Conservation (phyloP, 1,140 invertebrate genomes). For the Megathymus violae region DNA sequence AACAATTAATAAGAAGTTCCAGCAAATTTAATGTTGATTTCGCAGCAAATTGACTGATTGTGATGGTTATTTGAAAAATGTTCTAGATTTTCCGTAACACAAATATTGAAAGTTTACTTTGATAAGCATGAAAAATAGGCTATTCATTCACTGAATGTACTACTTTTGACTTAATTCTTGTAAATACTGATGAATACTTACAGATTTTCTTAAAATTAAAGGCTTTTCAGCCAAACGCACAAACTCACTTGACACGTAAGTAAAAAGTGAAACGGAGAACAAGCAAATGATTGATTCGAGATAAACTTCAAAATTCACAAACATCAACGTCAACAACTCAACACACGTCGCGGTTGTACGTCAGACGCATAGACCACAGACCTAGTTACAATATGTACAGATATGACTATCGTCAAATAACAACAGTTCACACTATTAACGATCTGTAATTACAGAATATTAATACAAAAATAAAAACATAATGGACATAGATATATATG, state of each 20-base stretch:
- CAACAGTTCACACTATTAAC: no score
- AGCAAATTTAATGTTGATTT: constrained; percentile 18
- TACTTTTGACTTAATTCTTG: constrained; percentile 1
- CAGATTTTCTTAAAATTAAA: constrained; percentile 74
- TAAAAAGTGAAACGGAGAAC: constrained; percentile 70
- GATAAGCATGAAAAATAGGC: neutral
- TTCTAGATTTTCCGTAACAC: constrained; percentile 50
- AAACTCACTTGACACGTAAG: constrained; percentile 78
- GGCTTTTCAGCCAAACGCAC: constrained; percentile 65
- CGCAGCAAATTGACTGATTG: constrained; percentile 33
- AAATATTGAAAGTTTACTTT: constrained; percentile 39
- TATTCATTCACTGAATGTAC: neutral
- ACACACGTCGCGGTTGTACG: constrained; percentile 53
- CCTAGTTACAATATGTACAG: no score
- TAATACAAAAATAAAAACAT: no score
- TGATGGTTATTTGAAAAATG: constrained; percentile 36
- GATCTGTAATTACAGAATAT: no score
- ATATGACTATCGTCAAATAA: no score
- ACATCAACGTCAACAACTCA: constrained; percentile 42
- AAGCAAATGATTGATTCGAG: constrained; percentile 31
- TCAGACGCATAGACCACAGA: constrained; percentile 33
- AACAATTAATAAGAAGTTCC: neutral
- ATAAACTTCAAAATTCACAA: constrained; percentile 22
- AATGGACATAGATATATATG: no score
- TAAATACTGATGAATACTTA: constrained; percentile 56